phyloP scores from a whole-genome alignment of 2,113 vertebrate species.

The Platichthys stellatus region DNA sequence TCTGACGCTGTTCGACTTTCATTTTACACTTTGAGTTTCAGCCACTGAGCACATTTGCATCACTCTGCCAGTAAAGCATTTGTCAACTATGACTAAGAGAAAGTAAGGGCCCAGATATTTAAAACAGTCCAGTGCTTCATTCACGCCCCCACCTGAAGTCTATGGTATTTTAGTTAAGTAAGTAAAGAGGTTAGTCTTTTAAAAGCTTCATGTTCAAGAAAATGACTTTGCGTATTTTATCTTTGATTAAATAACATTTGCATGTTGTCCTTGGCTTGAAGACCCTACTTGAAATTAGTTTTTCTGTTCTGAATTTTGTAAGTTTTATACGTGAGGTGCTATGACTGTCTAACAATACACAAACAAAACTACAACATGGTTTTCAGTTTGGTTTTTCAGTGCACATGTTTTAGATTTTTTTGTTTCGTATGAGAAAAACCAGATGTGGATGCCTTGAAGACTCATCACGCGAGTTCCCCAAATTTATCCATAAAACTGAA shows the following conservation, averaged over 20 bases:
- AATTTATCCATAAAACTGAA: not conserved
- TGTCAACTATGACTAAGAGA: no score
- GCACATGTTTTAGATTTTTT: not conserved
- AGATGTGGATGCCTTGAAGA: not conserved
- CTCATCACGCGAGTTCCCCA: no score
- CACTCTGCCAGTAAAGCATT: not conserved
- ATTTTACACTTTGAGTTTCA: not conserved
- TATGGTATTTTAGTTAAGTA: not conserved
- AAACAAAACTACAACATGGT: conserved; percentile 1
- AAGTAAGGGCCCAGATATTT: not conserved
- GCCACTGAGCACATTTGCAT: conserved; percentile 11
- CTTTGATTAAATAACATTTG: conserved; percentile 67
- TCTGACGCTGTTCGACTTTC: conserved; percentile 22
- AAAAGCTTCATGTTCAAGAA: conserved; percentile 16
- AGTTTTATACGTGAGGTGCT: not conserved
- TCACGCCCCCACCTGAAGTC: conserved; percentile 17
- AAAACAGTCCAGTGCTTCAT: conserved; percentile 22
- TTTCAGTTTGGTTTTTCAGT: conserved; percentile 2
- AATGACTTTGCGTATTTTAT: conserved; percentile 36
- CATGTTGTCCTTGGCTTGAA: conserved; percentile 54
- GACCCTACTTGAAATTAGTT: conserved; percentile 15
- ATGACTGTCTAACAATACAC: conserved; percentile 24
- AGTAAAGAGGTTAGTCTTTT: not conserved
- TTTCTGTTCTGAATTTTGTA: not conserved
- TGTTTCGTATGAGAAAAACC: not conserved